Base-by-base conservation (phyloP, 64 coral and sea anemone species). In the Montipora foliosa region DNA sequence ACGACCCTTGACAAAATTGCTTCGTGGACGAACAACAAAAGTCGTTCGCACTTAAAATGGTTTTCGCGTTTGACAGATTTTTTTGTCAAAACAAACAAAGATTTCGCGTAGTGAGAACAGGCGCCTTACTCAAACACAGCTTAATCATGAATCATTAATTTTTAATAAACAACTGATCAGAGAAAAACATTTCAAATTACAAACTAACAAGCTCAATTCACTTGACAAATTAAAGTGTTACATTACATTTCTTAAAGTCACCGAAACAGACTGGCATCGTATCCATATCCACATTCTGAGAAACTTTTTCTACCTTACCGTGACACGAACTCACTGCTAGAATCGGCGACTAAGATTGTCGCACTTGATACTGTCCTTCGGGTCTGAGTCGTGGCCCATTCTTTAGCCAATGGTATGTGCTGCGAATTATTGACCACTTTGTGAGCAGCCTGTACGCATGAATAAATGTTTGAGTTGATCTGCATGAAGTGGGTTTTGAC, bases 181-280 rank as follows among this genome's bases (percentile, higher is more conserved):
- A n/a, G 67, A 44, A 87, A 72, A 68, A 87, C 84, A 87, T 73
- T 73, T 87, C 5, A 74, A 74, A 87, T 50, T 71, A 16, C 84
- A 74, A 68, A 47, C 84, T 68, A 19, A 87, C 29, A 87, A 87
- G 61, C 64, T 69, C 47, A 87, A 74, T 61, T 87, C 57, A 87
- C 49, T 87, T 74, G 84, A n/a, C n/a, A 74, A 49, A 87, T 49
- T 87, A 69, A 87, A 87, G 44, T 74, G n/a, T 87, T 87, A 87
- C 37, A 87, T 61, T 74, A 87, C 84, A 10, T 55, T 55, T 5
- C 52, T 55, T 55, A 55, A 55, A 5, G 52, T 7, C 10, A 55
- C 52, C 52, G 52, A 55, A 55, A 55, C 52, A 74, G 29, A 87
- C 66, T 71, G 67, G 61, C 44, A 47, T 87, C 15, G 61, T 87